phyloP scores from a whole-genome alignment of 2,888 invertebrate species.

The Ennomos erosarius region DNA sequence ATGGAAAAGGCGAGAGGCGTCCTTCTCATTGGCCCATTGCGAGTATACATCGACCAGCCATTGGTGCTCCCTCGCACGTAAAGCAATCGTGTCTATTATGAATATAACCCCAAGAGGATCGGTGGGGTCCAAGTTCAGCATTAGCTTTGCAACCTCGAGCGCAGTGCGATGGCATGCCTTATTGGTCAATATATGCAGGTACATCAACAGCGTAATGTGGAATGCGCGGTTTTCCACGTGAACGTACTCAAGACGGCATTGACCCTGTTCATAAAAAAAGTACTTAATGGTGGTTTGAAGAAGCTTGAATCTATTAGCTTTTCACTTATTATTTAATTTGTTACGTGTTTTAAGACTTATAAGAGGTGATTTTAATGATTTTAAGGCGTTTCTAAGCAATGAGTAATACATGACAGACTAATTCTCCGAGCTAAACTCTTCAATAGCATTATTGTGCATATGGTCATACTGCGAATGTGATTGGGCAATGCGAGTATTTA shows the following conservation, averaged over 20 bases:
- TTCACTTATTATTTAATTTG: too few relatives aligned
- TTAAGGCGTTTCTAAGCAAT: too few relatives aligned
- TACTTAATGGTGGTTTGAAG: not conserved
- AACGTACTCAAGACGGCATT: constrained; percentile 59
- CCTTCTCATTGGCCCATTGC: constrained; percentile 47
- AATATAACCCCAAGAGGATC: constrained; percentile 91
- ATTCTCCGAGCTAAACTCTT: too few relatives aligned
- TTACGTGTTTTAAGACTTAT: too few relatives aligned
- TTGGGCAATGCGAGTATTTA: too few relatives aligned
- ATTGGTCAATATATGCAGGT: constrained; percentile 89
- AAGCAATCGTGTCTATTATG: constrained; percentile 92
- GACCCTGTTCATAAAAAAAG: constrained; percentile 47
- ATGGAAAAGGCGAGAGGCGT: constrained; percentile 57
- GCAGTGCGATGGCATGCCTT: constrained; percentile 94
- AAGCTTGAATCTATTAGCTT: too few relatives aligned
- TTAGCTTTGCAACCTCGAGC: constrained; percentile 92
- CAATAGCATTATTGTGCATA: too few relatives aligned
- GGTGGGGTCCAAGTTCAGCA: constrained; percentile 90
- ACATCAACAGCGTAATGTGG: constrained; percentile 90
- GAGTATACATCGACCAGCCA: constrained; percentile 84
- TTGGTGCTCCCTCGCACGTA: constrained; percentile 89
- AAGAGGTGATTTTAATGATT: too few relatives aligned
- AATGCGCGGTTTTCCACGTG: constrained; percentile 66
- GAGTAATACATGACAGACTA: too few relatives aligned
- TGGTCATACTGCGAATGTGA: too few relatives aligned